Conservation (phyloP, 37 sponge, comb jelly and placozoan genomes). For the Agelas oroides region DNA sequence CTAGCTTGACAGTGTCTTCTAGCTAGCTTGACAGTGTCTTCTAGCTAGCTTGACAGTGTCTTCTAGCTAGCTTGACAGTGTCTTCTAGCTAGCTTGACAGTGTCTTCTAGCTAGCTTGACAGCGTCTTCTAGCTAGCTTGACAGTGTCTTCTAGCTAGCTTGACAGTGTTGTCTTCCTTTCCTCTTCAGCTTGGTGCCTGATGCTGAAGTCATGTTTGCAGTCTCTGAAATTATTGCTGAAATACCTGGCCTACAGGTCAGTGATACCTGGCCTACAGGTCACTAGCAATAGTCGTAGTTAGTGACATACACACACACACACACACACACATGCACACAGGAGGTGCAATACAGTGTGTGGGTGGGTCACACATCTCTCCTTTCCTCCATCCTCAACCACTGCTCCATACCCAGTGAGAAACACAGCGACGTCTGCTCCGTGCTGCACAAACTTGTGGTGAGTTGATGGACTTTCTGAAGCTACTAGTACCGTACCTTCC, state of each 20-base stretch:
- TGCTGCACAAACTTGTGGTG: constrained; percentile 50
- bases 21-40: no score
- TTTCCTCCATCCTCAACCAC: constrained; percentile 60
- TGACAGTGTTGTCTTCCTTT: no score
- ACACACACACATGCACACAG: neutral
- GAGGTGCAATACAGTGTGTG: constrained; percentile 47
- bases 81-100: no score
- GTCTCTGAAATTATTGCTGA: constrained; percentile 75
- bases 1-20: no score
- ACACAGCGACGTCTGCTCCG: constrained; percentile 13
- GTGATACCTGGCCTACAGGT: constrained; percentile 64
- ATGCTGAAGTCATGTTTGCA: constrained; percentile 82
- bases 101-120: no score
- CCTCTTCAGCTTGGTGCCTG: constrained; percentile 60
- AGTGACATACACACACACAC: neutral
- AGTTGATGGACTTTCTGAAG: neutral
- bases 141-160: no score
- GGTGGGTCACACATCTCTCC: constrained; percentile 74
- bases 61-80: no score
- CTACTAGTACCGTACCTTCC: no score
- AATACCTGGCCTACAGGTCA: constrained; percentile 64
- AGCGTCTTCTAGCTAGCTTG: no score
- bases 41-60: no score
- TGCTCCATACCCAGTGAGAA: constrained; percentile 72
- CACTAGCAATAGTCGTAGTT: no score